Conservation (phyloP, 2,797 vertebrate species). For the Pseudopleuronectes americanus region DNA sequence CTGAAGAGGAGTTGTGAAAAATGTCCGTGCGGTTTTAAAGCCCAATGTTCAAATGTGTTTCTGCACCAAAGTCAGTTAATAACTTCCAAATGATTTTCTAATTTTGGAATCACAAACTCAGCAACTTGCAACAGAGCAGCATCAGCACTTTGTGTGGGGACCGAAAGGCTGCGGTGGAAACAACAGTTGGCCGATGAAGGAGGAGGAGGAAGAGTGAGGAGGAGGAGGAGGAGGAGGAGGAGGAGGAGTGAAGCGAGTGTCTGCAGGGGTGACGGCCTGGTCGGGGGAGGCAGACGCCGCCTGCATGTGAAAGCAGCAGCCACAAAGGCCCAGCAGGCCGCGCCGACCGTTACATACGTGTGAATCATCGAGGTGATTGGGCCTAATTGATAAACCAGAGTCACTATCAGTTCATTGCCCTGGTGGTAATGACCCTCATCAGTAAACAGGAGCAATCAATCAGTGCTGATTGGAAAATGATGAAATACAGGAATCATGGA, state of each 20-base stretch:
- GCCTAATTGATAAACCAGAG: slow-evolving; percentile 68
- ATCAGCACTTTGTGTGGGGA: neutral
- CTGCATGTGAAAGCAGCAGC: slow-evolving; percentile 65
- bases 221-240: neutral
- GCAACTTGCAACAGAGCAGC: neutral
- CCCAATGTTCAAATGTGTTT: no score
- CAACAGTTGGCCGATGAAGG: neutral
- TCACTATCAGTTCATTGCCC: slow-evolving; percentile 54
- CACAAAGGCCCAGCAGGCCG: slow-evolving; percentile 65
- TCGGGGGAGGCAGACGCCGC: slow-evolving; percentile 10
- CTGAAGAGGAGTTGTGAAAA: no score
- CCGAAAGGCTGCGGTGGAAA: neutral
- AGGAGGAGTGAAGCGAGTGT: neutral
- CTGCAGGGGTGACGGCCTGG: neutral
- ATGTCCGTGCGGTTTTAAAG: no score
- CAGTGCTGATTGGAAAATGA: slow-evolving; percentile 28
- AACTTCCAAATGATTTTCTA: neutral
- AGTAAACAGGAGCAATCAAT: slow-evolving; percentile 46
- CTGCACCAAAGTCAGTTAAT: neutral
- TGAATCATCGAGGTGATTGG: slow-evolving; percentile 48
- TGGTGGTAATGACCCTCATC: slow-evolving; percentile 65
- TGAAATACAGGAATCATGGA: neutral
- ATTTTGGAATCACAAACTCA: neutral
- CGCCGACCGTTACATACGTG: slow-evolving; percentile 28
- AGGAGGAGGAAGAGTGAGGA: neutral